Evolutionary conservation across 2,888 invertebrate species (phyloP), one percentile per base, ranked within the genome.

Genomic region (Biston stratarius): DNA sequence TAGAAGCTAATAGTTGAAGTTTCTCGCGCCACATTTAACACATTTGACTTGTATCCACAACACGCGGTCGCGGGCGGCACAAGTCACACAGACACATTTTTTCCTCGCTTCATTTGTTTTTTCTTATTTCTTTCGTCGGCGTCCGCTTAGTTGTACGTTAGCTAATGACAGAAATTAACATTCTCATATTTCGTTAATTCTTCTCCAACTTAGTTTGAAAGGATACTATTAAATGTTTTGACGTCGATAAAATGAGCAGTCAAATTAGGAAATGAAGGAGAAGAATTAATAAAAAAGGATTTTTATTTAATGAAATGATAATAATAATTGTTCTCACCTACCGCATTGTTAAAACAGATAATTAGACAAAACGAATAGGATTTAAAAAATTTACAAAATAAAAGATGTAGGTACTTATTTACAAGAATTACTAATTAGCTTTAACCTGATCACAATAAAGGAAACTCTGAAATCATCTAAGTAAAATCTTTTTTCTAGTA

Each of bases 121-220:
- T 87, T 83, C 81, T 77, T 76, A 75, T 77, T 80, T 87, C 86
- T 83, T 84, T 79, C 82, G 87, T 87, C 89, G 88, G 87, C 91
- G 83, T 90, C 86, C 83, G 86, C 82, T 82, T 81, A 83, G 81
- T 85, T 83, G 77, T 81, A 85, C 88, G 86, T 84, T 83, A 80
- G 85, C 88, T 93, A 93, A 93, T 92, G 92, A 92, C 88, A 87
- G 86, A 88, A 91, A 92, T 91, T 91, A 92, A 90, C 87, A 87
- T 91, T 89, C 91, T 81, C 86, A 85, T 88, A 88, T 88, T 89
- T 90, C 85, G 88, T 88, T 84, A 89, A 89, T 89, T 86, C 83
- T 82, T 83, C 82, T 81, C 83, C 83, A 80, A 82, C 81, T 82
- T 81, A 83, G 83, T 80, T 77, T 75, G 76, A 78, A 79, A 81